These are phyloP conservation scores for Nemoura dubitans DNA, from an alignment of 2,888 invertebrate species.

Conservation along the genomic window DNA sequence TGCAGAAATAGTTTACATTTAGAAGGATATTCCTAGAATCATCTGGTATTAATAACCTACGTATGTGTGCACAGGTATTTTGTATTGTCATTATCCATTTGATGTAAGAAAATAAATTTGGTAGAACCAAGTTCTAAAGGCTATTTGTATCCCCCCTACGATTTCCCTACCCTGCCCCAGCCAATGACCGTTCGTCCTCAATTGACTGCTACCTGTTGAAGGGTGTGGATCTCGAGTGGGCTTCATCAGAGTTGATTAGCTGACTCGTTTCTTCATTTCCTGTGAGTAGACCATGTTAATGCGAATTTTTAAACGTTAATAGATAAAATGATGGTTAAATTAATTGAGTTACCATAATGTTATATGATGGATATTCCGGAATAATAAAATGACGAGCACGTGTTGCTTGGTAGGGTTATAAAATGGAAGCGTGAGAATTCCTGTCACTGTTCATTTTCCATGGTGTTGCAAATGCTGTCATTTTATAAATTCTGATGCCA, in stretches of 20 bases:
- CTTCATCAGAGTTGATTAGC: not conserved
- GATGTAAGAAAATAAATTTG: slow-evolving; percentile 12
- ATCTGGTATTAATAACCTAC: not conserved
- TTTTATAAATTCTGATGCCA: no score
- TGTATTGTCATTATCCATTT: not conserved
- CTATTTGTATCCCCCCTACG: not conserved
- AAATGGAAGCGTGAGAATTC: not conserved
- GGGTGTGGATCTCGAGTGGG: not conserved
- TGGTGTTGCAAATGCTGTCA: no score
- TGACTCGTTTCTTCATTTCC: not conserved
- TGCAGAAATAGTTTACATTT: not conserved
- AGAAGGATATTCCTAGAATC: not conserved
- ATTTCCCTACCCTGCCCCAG: not conserved
- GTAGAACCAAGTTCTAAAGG: not conserved
- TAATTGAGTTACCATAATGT: no score
- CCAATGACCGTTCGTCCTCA: not conserved
- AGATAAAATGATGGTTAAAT: not conserved
- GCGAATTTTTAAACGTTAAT: not conserved
- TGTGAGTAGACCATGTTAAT: not conserved
- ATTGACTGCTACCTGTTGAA: not conserved
- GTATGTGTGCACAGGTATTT: slow-evolving; percentile 7
- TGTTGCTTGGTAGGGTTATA: not conserved
- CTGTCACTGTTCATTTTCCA: no score
- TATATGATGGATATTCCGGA: not conserved
- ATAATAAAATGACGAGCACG: not conserved